Percentiles rank a stretch among this genome's conserved stretches.
These are phyloP conservation scores for Picus viridis DNA, from an alignment of 2,797 vertebrate species.

Conservation along the genomic window DNA sequence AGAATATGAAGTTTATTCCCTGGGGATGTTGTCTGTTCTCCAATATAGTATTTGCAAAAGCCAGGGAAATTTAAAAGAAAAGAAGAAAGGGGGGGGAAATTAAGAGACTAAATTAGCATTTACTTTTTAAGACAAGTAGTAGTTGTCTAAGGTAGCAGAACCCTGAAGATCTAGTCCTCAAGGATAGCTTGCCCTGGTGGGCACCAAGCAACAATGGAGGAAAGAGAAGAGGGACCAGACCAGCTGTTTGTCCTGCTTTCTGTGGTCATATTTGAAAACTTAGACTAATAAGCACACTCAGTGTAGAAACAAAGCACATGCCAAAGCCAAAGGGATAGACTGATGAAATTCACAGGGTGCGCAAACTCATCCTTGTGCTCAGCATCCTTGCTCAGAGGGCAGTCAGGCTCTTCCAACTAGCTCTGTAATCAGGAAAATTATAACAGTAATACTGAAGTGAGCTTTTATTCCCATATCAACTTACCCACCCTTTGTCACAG, in stretches of 20 bases:
- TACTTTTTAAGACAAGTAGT: not conserved
- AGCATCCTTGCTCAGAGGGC: accelerated
- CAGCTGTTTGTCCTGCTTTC: not conserved
- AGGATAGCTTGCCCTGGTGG: not conserved
- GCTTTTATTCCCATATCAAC: not conserved
- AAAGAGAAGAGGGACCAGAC: not conserved
- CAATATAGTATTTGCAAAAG: not conserved
- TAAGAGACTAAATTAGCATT: not conserved
- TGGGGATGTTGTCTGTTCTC: not conserved
- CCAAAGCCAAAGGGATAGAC: not conserved
- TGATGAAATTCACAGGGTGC: not conserved
- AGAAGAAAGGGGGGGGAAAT: not conserved
- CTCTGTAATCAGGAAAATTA: not conserved
- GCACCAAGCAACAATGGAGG: not conserved
- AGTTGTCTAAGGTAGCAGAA: not conserved
- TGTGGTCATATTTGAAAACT: not conserved
- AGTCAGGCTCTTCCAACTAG: not conserved
- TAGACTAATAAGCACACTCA: not conserved
- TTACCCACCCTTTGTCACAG: not conserved
- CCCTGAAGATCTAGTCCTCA: not conserved
- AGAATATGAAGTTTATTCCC: not conserved
- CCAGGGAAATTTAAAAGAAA: not conserved
- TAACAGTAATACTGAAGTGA: not conserved
- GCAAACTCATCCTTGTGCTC: not conserved
- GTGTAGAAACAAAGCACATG: not conserved